Percentiles rank a stretch among this genome's conserved stretches.
These are phyloP conservation scores for Hydrolagus colliei DNA, from an alignment of 2,797 vertebrate species.

Conservation along the genomic window DNA sequence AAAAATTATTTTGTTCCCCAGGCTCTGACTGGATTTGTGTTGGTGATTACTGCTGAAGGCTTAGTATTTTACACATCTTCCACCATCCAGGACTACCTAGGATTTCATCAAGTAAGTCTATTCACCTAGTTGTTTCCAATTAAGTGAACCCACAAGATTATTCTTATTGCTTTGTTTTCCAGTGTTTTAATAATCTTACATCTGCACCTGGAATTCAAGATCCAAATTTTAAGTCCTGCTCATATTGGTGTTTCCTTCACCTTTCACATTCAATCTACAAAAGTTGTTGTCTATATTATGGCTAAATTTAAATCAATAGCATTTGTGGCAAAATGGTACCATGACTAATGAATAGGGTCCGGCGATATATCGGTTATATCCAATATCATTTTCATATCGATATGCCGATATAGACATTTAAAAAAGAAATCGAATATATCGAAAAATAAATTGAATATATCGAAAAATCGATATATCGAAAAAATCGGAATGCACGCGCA, in stretches of 20 bases:
- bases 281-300: background rate
- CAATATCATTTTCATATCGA: too few relatives aligned
- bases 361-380: too few relatives aligned
- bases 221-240: slow-evolving; percentile 38
- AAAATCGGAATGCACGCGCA: too few relatives aligned
- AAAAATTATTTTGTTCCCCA: slow-evolving; percentile 38
- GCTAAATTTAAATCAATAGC: background rate
- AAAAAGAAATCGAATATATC: too few relatives aligned
- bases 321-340: too few relatives aligned
- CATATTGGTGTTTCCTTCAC: slow-evolving; percentile 45
- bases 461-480: too few relatives aligned
- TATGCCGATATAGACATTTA: too few relatives aligned
- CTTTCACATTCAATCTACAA: background rate
- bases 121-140: background rate
- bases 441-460: too few relatives aligned
- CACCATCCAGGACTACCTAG: slow-evolving; percentile 71
- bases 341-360: too few relatives aligned
- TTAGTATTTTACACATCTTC: slow-evolving; percentile 68
- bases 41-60: slow-evolving; percentile 66
- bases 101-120: slow-evolving; percentile 67
- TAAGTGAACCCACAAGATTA: slow-evolving; percentile 18
- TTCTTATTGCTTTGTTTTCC: slow-evolving; percentile 33
- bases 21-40: slow-evolving; percentile 70
- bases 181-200: background rate
- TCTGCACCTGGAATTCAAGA: slow-evolving; percentile 42